phyloP scores from a whole-genome alignment of 2,888 invertebrate species.

The Xylota segnis region DNA sequence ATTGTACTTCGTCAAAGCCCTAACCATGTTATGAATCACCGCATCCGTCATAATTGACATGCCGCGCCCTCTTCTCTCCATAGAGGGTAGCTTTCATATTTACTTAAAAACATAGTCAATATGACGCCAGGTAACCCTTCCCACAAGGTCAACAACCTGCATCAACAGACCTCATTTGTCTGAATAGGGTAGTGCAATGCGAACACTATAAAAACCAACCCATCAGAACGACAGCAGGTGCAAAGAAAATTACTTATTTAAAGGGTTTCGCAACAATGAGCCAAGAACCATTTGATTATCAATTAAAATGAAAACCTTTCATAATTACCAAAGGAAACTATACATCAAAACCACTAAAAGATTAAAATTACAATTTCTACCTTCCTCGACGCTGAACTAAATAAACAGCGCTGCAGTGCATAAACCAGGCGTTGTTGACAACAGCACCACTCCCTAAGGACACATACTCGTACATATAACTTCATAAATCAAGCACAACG shows the following conservation, averaged over 20 bases:
- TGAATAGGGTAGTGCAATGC: not conserved
- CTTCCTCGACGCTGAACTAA: not conserved
- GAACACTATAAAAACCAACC: too few relatives aligned
- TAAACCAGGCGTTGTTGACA: slow-evolving; percentile 18
- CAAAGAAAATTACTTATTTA: not conserved
- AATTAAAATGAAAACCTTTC: slow-evolving; percentile 12
- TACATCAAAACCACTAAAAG: slow-evolving; percentile 21
- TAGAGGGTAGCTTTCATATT: not conserved
- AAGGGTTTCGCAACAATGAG: not conserved
- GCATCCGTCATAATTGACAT: not conserved
- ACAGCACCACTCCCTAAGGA: slow-evolving; percentile 33
- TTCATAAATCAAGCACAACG: slow-evolving; percentile 59
- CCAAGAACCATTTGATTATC: slow-evolving; percentile 10
- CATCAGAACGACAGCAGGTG: not conserved
- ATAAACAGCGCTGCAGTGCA: slow-evolving; percentile 30
- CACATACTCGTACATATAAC: slow-evolving; percentile 27
- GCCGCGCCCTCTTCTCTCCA: too few relatives aligned
- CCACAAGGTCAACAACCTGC: not conserved
- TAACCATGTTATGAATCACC: too few relatives aligned
- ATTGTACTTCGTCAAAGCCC: too few relatives aligned
- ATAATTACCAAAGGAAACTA: slow-evolving; percentile 34
- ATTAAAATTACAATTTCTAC: slow-evolving; percentile 50
- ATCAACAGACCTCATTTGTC: not conserved
- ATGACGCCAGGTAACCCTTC: not conserved
- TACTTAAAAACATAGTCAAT: not conserved